Percentiles rank a stretch among this genome's conserved stretches.
Evolutionary conservation across 1,140 invertebrate species (phyloP).

Genomic region (Samia ricini): DNA sequence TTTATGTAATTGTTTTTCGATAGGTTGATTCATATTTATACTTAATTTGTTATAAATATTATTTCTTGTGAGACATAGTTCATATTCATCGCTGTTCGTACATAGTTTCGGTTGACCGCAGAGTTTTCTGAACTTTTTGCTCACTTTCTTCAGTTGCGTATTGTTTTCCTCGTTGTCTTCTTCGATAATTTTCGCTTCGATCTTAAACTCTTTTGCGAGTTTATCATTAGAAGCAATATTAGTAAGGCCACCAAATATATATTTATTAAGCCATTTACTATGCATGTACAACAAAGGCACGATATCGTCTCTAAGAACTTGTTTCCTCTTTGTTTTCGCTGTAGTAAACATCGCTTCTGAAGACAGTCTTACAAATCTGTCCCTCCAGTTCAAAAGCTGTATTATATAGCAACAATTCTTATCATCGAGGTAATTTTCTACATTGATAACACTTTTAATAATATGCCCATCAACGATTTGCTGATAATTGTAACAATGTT

Average conservation of each 20-base stretch:
- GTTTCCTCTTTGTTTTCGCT: conserved; percentile 48
- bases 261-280: conserved; percentile 78
- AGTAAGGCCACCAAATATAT: conserved; percentile 59
- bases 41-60: conserved; percentile 40
- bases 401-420: conserved; percentile 39
- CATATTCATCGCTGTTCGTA: conserved; percentile 44
- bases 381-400: conserved; percentile 69
- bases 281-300: conserved; percentile 72
- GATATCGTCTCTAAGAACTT: conserved; percentile 59
- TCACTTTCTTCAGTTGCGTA: conserved; percentile 37
- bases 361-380: conserved; percentile 65
- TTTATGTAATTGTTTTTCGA: conserved; percentile 46
- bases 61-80: conserved; percentile 32
- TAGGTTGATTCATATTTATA: conserved; percentile 46
- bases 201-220: conserved; percentile 30
- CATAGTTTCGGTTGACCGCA: conserved; percentile 61
- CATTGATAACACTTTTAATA: conserved; percentile 41
- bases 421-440: conserved; percentile 34
- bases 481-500: conserved; percentile 62
- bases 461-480: conserved; percentile 59
- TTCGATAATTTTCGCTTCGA: conserved; percentile 28
- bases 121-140: conserved; percentile 57
- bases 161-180: conserved; percentile 35
- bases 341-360: conserved; percentile 46
- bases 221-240: conserved; percentile 33